A percentile compares a stretch with the other conserved stretches of the same genome.
These are phyloP conservation scores for Danio choprae DNA, from an alignment of 2,797 vertebrate genomes.

Conservation along the genomic window DNA sequence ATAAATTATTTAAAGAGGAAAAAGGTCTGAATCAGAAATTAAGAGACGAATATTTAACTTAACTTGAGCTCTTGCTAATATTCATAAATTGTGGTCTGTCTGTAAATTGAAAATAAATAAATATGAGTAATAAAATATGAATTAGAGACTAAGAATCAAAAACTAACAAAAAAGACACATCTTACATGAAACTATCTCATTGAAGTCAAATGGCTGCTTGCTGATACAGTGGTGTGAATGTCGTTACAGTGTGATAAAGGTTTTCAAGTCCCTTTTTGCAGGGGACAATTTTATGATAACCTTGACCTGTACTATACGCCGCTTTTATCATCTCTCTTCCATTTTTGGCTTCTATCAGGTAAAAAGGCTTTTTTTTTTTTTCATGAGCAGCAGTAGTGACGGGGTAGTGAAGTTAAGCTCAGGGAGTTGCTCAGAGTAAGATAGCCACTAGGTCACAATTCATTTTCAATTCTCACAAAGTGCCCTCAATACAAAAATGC, in stretches of 20 bases:
- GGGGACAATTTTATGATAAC: slow-evolving; percentile 22
- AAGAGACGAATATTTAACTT: too few species aligned
- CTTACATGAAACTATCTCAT: not conserved
- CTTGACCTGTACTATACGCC: slow-evolving; percentile 34
- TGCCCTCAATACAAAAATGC: not conserved
- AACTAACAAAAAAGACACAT: too few species aligned
- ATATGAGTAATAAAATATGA: too few species aligned
- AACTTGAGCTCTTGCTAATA: too few species aligned
- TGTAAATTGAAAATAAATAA: too few species aligned
- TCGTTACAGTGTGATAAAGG: slow-evolving; percentile 5
- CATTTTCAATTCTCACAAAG: slow-evolving; percentile 28
- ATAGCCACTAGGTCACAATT: slow-evolving; percentile 22
- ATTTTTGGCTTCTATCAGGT: slow-evolving; percentile 22
- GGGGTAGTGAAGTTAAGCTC: slow-evolving; percentile 4
- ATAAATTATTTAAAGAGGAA: too few species aligned
- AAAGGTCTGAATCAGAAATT: too few species aligned
- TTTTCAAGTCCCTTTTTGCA: slow-evolving; percentile 24
- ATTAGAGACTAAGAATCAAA: too few species aligned
- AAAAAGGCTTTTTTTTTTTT: slow-evolving; percentile 1
- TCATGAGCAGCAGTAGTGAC: not conserved
- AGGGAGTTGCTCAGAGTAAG: slow-evolving; percentile 19
- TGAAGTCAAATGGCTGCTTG: not conserved
- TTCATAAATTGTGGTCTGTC: too few species aligned
- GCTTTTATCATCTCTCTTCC: slow-evolving; percentile 35
- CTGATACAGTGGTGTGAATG: not conserved